Conservation (phyloP, 2,888 invertebrate species). For the Catocala nupta region DNA sequence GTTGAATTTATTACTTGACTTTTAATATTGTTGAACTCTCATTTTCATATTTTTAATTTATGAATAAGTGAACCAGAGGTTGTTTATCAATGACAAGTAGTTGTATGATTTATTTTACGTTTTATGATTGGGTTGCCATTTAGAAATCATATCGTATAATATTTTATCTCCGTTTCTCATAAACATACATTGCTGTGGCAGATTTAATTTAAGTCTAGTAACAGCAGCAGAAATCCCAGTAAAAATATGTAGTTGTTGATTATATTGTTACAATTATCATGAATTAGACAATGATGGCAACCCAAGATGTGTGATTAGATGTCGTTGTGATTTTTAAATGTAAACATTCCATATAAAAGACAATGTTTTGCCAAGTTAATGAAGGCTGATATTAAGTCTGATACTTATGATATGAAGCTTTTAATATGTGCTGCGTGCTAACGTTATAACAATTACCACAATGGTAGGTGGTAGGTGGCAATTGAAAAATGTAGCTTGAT, state of each 20-base stretch:
- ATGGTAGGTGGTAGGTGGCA: too few species aligned
- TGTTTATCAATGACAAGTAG: constrained; percentile 60
- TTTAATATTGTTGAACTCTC: constrained; percentile 78
- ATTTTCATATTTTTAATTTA: constrained; percentile 61
- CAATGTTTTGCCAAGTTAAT: constrained; percentile 71
- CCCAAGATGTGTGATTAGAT: constrained; percentile 58
- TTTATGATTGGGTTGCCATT: constrained; percentile 39
- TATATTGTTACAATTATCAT: neutral
- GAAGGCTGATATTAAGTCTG: constrained; percentile 79
- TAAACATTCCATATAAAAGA: constrained; percentile 82
- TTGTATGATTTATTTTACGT: constrained; percentile 46
- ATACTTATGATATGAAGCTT: constrained; percentile 61
- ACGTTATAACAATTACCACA: too few species aligned
- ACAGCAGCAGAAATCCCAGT: neutral
- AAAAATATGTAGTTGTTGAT: neutral
- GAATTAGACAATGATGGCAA: constrained; percentile 26
- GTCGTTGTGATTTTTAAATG: constrained; percentile 76
- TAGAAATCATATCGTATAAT: constrained; percentile 2
- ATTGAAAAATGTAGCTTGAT: neutral
- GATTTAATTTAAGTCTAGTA: neutral
- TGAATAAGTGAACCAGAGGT: constrained; percentile 56
- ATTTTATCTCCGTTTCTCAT: neutral
- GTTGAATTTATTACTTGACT: constrained; percentile 65
- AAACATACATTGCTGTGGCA: neutral
- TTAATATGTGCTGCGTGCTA: constrained; percentile 32